Evolutionary conservation across 2,797 vertebrate species (phyloP).

Genomic region (Acanthiza pusilla): DNA sequence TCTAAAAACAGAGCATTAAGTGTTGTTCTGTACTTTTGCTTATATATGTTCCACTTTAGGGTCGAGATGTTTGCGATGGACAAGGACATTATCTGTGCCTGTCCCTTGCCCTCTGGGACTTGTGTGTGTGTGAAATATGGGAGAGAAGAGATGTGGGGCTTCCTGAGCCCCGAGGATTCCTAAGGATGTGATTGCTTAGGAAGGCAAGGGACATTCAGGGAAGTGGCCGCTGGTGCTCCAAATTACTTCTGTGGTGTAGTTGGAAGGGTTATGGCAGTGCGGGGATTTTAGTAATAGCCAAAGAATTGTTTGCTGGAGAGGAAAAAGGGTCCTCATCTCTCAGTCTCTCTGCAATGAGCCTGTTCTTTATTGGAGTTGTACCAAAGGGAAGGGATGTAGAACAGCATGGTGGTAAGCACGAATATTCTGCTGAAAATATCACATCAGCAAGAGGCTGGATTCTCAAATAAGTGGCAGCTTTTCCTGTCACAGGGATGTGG

Average conservation of each 20-base stretch:
- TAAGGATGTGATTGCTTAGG: not conserved
- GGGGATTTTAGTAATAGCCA: not conserved
- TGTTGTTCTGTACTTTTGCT: not conserved
- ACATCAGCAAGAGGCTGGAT: not conserved
- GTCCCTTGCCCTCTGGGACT: not conserved
- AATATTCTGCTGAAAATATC: not conserved
- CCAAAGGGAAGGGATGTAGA: not conserved
- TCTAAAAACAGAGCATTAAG: not conserved
- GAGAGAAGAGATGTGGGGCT: not conserved
- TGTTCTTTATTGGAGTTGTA: not conserved
- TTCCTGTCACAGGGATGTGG: not conserved
- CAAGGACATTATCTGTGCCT: not conserved
- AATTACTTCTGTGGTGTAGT: not conserved
- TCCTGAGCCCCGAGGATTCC: not conserved
- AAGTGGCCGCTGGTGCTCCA: not conserved
- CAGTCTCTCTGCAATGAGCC: not conserved
- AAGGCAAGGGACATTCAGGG: not conserved
- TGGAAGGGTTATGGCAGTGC: not conserved
- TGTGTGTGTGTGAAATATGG: not conserved
- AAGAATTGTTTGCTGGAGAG: not conserved
- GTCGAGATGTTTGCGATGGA: not conserved
- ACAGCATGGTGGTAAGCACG: fast-evolving
- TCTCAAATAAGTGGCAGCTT: not conserved
- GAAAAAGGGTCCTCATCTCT: not conserved
- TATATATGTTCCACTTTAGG: not conserved